Percentiles rank a stretch among this genome's conserved stretches.
These are phyloP conservation scores for Aelia acuminata DNA, from an alignment of 2,888 invertebrate species.

Conservation along the genomic window DNA sequence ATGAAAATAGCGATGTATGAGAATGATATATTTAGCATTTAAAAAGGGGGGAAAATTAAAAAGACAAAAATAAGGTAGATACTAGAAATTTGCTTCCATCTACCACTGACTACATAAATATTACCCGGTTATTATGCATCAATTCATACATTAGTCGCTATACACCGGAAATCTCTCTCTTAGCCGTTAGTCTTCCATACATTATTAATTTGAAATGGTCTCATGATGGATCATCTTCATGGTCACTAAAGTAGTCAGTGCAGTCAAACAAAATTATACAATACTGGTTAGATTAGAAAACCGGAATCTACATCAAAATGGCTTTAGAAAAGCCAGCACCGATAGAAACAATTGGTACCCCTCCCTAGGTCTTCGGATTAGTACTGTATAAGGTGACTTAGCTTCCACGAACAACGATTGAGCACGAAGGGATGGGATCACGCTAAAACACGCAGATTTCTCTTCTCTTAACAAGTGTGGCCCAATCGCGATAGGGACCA, in stretches of 20 bases:
- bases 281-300: neutral
- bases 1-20: neutral
- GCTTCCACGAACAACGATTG: no score
- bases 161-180: neutral
- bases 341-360: no score
- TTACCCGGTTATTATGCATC: neutral
- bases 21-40: neutral
- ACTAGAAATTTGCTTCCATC: neutral
- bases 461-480: no score
- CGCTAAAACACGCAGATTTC: no score
- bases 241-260: neutral
- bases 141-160: neutral
- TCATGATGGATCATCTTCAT: conserved; percentile 7
- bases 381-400: no score
- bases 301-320: no score
- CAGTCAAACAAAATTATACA: neutral
- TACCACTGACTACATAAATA: neutral
- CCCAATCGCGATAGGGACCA: no score
- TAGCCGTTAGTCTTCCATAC: neutral
- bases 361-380: no score
- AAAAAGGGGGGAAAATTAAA: neutral
- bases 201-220: neutral
- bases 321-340: no score
- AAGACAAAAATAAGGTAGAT: neutral
- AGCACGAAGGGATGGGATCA: no score